These are phyloP conservation scores for Oryctolagus cuniculus DNA, from an alignment of 2,113 vertebrate genomes.

Conservation along the genomic window DNA sequence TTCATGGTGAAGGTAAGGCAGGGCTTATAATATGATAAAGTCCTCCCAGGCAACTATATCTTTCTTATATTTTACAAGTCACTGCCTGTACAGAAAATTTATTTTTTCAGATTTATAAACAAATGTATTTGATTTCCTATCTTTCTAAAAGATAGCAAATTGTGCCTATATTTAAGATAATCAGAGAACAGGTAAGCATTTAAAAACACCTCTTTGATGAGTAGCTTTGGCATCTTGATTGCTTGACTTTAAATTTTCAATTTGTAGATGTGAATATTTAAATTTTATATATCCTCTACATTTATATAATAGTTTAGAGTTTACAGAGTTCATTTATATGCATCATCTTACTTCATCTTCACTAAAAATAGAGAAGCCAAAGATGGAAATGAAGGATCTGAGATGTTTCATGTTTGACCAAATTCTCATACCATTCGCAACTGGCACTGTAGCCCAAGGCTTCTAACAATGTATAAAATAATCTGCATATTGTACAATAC, in stretches of 20 bases:
- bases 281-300: background rate
- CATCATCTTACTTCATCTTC: background rate
- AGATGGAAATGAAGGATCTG: background rate
- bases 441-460: background rate
- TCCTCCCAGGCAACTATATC: background rate
- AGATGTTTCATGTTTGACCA: background rate
- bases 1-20: background rate
- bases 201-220: slow-evolving; percentile 32
- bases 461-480: background rate
- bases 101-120: slow-evolving; percentile 31
- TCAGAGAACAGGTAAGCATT: background rate
- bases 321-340: background rate
- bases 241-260: background rate
- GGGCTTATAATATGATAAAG: background rate
- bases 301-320: background rate
- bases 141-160: slow-evolving; percentile 39
- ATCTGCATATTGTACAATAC: background rate
- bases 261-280: slow-evolving; percentile 8
- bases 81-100: background rate
- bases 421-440: background rate
- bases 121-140: slow-evolving; percentile 27
- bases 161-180: background rate
- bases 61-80: background rate
- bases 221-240: slow-evolving; percentile 17
- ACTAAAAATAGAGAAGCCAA: background rate